Evolutionary conservation across 2,113 vertebrate genomes (phyloP).

Genomic region (Microtus ochrogaster): DNA sequence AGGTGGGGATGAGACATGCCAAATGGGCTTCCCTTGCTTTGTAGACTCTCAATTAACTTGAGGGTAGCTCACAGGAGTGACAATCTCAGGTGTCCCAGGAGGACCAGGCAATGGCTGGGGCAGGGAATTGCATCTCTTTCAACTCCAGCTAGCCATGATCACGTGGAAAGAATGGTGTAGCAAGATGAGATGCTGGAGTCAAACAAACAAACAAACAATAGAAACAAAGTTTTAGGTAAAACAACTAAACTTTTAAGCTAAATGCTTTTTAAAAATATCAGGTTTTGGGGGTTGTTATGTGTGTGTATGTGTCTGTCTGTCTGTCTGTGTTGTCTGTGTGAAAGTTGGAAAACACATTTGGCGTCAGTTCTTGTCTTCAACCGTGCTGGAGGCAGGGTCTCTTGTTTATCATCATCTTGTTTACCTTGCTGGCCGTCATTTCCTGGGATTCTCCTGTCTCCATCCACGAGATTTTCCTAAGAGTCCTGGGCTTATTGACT

Average conservation of each 20-base stretch:
- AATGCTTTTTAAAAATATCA: too few relatives aligned
- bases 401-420: background rate
- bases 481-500: background rate
- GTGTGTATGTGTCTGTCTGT: background rate
- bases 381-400: too few relatives aligned
- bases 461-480: accelerated
- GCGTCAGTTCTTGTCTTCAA: background rate
- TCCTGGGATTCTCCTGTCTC: background rate
- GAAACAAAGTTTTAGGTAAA: background rate
- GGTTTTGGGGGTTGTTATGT: too few relatives aligned
- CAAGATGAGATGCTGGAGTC: background rate
- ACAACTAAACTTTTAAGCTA: background rate
- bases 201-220: background rate
- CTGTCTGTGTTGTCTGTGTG: background rate
- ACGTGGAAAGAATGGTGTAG: background rate
- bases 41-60: accelerated
- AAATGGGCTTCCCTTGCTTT: background rate
- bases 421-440: background rate
- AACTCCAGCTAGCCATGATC: background rate
- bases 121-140: accelerated
- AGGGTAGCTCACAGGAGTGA: background rate
- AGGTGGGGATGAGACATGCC: accelerated
- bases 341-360: background rate
- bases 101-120: background rate
- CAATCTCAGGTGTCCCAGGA: accelerated